These are phyloP conservation scores for Aurelia aurita complex sp. Pacific DNA, from an alignment of 30 jellyfish, hydroid and myxozoan species.

Conservation along the genomic window DNA sequence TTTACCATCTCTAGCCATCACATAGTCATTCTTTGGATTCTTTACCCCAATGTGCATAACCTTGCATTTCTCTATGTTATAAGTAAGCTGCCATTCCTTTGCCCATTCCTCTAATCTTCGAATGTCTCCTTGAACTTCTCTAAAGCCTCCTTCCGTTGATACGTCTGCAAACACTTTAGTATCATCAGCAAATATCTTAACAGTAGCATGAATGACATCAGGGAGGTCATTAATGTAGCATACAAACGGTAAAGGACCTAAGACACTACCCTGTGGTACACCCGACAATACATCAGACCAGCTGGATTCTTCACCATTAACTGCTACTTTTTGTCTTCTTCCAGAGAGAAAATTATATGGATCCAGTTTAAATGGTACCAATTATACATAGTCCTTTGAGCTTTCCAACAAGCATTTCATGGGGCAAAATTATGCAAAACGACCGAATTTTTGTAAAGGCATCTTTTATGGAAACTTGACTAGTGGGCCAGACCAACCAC, in stretches of 20 bases:
- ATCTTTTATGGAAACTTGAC: too few relatives aligned
- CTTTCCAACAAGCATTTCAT: too few relatives aligned
- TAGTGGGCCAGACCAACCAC: too few relatives aligned
- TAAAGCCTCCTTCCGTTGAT: slow-evolving; percentile 38
- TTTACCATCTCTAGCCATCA: slow-evolving; percentile 30
- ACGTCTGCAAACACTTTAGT: slow-evolving; percentile 3
- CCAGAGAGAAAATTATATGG: too few relatives aligned
- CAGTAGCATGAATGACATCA: slow-evolving; percentile 1
- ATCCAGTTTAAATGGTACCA: too few relatives aligned
- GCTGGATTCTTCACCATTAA: not conserved
- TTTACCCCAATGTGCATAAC: slow-evolving; percentile 19
- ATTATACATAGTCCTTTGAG: too few relatives aligned
- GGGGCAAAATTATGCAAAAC: too few relatives aligned
- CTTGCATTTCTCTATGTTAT: slow-evolving; percentile 38
- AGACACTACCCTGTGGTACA: slow-evolving; percentile 49
- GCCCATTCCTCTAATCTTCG: slow-evolving; percentile 32
- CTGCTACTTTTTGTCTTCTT: too few relatives aligned
- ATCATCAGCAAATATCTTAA: slow-evolving; percentile 22
- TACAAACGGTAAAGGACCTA: slow-evolving; percentile 37
- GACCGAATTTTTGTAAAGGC: too few relatives aligned
- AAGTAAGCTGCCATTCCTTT: slow-evolving; percentile 33
- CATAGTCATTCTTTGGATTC: slow-evolving; percentile 29
- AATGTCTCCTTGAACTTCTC: slow-evolving; percentile 31
- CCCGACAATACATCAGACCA: slow-evolving; percentile 38
- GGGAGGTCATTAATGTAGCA: slow-evolving; percentile 48